Evolutionary conservation across 2,797 vertebrate species (phyloP).

Genomic region (Phalanger gymnotis): DNA sequence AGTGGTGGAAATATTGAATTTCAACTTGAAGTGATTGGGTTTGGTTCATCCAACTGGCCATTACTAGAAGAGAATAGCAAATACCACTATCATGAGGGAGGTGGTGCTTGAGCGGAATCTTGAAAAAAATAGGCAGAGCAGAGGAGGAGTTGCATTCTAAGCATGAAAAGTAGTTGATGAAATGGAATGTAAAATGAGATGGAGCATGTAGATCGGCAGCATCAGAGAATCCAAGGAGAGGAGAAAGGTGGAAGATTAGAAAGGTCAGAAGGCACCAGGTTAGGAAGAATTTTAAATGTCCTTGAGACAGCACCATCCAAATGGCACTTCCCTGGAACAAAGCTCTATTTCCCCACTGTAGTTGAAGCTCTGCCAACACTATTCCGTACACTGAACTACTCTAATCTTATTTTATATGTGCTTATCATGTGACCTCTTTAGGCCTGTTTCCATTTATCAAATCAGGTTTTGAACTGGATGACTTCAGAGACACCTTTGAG

Average conservation of each 20-base stretch:
- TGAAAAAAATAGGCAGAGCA: not conserved
- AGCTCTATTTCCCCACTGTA: not conserved
- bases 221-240: not conserved
- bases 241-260: not conserved
- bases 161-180: not conserved
- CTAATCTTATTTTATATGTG: not conserved
- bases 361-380: not conserved
- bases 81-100: not conserved
- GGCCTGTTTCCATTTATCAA: not conserved
- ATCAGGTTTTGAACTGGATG: not conserved
- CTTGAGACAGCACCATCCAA: not conserved
- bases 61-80: not conserved
- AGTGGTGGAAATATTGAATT: not conserved
- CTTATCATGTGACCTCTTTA: not conserved
- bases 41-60: not conserved
- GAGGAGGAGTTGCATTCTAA: not conserved
- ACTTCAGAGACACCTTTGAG: not conserved
- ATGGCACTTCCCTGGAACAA: not conserved
- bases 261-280: not conserved
- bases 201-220: not conserved
- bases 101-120: not conserved
- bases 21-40: not conserved
- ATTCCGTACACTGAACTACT: not conserved
- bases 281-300: not conserved
- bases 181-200: not conserved